Base-by-base conservation (phyloP, 1,140 invertebrate genomes). In the Batillaria attramentaria region DNA sequence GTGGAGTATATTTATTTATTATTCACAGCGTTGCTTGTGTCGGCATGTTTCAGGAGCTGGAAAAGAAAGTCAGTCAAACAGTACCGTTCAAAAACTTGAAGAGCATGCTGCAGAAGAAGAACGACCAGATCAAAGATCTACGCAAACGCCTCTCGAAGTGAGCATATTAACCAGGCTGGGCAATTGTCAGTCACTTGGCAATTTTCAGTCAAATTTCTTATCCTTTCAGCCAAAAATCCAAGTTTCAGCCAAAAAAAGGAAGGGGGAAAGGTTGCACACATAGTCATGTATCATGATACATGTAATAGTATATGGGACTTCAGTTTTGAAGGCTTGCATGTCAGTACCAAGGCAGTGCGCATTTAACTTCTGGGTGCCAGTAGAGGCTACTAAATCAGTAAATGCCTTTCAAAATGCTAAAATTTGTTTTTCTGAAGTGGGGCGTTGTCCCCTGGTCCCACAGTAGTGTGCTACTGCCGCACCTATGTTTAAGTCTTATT, bases 51-150 rank as follows among this genome's bases (percentile, higher is more conserved):
- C 77, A 92, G 91, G 93, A 94, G 87, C 85, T 94, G 57, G 93
- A 94, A 79, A 92, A 92, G 86, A 94, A 94, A 87, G 89, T 91
- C 13, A 92, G 92, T 83, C 91, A 93, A 84, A 94, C 93, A 31
- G 89, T 89, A 39, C 93, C 93, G 46, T 94, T 93, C 81, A 91
- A 90, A 78, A 94, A 94, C 84, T 91, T 94, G 89, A 94, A 94
- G 84, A 92, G 92, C 81, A 94, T 94, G 87, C 86, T 94, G 41
- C 83, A 87, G 75, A 89, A 88, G 81, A 91, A 91, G 82, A 91
- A 91, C 82, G 90, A 91, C 57, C 90, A 91, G 73, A 79, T 91
- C 57, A 91, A 91, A 79, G 89, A 91, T 46, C 82, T 91, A 31
- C 80, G 91, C 50, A 87, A 85, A 82, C 81, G 86, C 75, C 84